A percentile compares a stretch with the other conserved stretches of the same genome.
These are phyloP conservation scores for Pheosia gnoma DNA, from an alignment of 2,888 invertebrate species.

Conservation along the genomic window DNA sequence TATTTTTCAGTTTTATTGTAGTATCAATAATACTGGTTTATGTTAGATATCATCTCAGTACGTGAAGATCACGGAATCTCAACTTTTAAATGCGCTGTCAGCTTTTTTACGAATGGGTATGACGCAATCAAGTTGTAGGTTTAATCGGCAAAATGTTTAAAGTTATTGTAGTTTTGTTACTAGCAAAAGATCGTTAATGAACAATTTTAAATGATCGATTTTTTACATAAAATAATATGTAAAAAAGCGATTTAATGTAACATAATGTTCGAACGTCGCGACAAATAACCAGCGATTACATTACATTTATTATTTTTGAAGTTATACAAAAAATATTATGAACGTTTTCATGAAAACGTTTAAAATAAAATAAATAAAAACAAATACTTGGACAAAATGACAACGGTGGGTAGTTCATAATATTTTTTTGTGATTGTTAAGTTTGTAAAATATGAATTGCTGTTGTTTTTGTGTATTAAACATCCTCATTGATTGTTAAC, in stretches of 20 bases:
- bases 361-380: slow-evolving; percentile 20
- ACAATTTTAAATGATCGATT: slow-evolving; percentile 32
- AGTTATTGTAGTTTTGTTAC: slow-evolving; percentile 68
- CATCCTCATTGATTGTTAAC: slow-evolving; percentile 80
- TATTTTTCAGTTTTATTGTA: slow-evolving; percentile 51
- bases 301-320: slow-evolving; percentile 79
- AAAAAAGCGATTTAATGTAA: slow-evolving; percentile 18
- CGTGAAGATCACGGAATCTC: slow-evolving; percentile 25
- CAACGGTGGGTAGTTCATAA: slow-evolving; percentile 13
- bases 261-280: slow-evolving; percentile 43
- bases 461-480: slow-evolving; percentile 75
- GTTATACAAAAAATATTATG: slow-evolving; percentile 22
- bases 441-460: slow-evolving; percentile 77
- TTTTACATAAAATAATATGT: slow-evolving; percentile 19
- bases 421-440: slow-evolving; percentile 62
- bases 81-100: slow-evolving; percentile 70
- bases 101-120: slow-evolving; percentile 68
- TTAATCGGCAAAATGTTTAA: slow-evolving; percentile 65
- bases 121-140: slow-evolving; percentile 58
- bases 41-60: slow-evolving; percentile 53
- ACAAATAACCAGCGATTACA: slow-evolving; percentile 69
- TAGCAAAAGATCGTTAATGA: slow-evolving; percentile 62
- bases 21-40: slow-evolving; percentile 80
- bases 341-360: slow-evolving; percentile 7
- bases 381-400: background rate